These are phyloP conservation scores for Scyliorhinus canicula DNA, from an alignment of 2,797 vertebrate species.

Conservation along the genomic window DNA sequence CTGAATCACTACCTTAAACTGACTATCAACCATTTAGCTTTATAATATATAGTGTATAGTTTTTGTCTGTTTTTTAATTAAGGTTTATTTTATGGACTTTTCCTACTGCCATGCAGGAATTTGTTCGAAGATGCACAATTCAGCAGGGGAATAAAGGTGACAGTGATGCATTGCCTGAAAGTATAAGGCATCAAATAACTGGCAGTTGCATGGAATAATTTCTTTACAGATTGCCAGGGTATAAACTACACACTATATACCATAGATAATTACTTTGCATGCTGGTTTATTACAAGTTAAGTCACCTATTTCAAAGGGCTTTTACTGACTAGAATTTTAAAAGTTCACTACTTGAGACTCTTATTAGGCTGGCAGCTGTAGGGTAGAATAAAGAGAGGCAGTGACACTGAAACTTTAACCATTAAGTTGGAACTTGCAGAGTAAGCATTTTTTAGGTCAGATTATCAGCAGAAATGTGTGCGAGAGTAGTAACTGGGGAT, in stretches of 20 bases:
- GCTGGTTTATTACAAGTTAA: slow-evolving; percentile 13
- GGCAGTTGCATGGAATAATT: not conserved
- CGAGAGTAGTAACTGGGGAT: not conserved
- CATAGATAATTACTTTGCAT: not conserved
- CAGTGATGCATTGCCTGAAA: not conserved
- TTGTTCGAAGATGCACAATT: not conserved
- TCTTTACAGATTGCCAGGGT: not conserved
- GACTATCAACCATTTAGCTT: not conserved
- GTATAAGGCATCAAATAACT: not conserved
- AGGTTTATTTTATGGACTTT: not conserved
- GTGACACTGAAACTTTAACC: slow-evolving; percentile 17
- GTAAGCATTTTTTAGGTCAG: not conserved
- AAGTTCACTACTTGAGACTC: not conserved
- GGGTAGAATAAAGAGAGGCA: not conserved
- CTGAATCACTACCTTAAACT: slow-evolving; percentile 11
- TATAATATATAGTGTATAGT: slow-evolving; percentile 31
- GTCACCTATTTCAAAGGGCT: not conserved
- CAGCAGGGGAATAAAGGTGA: not conserved
- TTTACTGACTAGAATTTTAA: not conserved
- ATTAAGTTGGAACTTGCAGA: slow-evolving; percentile 6
- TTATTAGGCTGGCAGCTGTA: not conserved
- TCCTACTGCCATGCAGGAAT: not conserved
- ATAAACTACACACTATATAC: slow-evolving; percentile 30
- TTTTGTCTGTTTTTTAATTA: not conserved
- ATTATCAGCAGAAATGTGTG: not conserved